A percentile compares a stretch with the other conserved stretches of the same genome.
Conservation (phyloP, 2,797 vertebrate species). For the Sternarchorhynchus goeldii region DNA sequence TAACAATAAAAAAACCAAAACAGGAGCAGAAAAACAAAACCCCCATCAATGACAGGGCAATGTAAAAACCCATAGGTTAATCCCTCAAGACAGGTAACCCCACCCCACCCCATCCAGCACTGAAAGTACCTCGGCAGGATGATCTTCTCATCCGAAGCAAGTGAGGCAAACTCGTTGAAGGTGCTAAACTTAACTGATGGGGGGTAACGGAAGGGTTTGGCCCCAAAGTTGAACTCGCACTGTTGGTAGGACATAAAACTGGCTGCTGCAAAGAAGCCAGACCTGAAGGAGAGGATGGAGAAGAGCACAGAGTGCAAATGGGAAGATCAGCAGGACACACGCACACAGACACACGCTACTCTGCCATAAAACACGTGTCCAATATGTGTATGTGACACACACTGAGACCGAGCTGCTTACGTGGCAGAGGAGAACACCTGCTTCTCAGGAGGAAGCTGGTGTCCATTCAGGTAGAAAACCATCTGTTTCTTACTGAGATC, state of each 20-base stretch:
- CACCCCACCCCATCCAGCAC: background rate
- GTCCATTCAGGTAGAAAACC: slow-evolving; percentile 97
- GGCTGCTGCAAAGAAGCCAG: slow-evolving; percentile 97
- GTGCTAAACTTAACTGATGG: slow-evolving; percentile 95
- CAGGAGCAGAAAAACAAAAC: background rate
- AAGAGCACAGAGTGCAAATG: background rate
- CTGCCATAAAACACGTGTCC: background rate
- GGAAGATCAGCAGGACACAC: background rate
- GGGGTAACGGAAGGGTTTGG: slow-evolving; percentile 94
- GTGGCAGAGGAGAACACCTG: slow-evolving; percentile 97
- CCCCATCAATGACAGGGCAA: background rate
- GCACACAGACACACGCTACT: background rate
- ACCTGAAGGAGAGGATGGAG: slow-evolving; percentile 71
- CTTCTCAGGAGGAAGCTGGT: slow-evolving; percentile 95
- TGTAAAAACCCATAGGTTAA: background rate
- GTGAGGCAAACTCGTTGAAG: slow-evolving; percentile 95
- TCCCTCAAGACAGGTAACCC: too few relatives aligned
- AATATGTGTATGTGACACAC: background rate
- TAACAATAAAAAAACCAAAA: too few relatives aligned
- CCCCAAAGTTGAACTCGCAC: slow-evolving; percentile 99
- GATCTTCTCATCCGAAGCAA: slow-evolving; percentile 93
- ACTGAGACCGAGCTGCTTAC: slow-evolving; percentile 74
- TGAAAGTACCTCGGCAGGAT: slow-evolving; percentile 92
- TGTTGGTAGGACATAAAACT: slow-evolving; percentile 99
- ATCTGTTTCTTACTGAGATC: slow-evolving; percentile 98